These are phyloP conservation scores for Eurystomus gularis DNA, from an alignment of 2,113 vertebrate genomes.

Conservation along the genomic window DNA sequence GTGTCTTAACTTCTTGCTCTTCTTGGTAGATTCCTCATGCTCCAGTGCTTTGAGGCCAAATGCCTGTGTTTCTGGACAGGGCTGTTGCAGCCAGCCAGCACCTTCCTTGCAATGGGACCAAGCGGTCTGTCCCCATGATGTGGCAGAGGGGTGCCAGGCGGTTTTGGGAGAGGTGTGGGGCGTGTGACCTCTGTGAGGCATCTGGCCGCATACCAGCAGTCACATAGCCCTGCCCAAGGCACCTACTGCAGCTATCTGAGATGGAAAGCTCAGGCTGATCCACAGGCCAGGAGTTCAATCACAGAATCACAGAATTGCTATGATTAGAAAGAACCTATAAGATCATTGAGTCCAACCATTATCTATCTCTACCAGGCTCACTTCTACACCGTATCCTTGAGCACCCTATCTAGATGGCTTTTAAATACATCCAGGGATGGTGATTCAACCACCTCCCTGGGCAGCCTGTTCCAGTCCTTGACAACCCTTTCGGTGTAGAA, in stretches of 20 bases:
- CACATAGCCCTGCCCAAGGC: not conserved
- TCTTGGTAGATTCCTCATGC: not conserved
- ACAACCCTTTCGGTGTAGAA: too few relatives aligned
- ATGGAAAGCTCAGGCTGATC: not conserved
- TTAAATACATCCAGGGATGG: too few relatives aligned
- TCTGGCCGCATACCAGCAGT: not conserved
- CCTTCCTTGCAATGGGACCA: not conserved
- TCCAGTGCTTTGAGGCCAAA: not conserved
- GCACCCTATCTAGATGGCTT: too few relatives aligned
- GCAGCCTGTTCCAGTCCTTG: too few relatives aligned
- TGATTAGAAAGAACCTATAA: too few relatives aligned
- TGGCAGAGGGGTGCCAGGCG: accelerated
- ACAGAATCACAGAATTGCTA: too few relatives aligned
- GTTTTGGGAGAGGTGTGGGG: not conserved
- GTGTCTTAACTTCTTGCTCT: conserved; percentile 4
- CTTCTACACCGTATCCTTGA: too few relatives aligned
- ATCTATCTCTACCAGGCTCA: too few relatives aligned
- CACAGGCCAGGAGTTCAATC: not conserved
- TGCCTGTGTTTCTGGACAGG: not conserved
- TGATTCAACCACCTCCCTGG: too few relatives aligned
- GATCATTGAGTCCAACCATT: too few relatives aligned
- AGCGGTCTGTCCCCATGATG: accelerated
- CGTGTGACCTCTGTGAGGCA: not conserved
- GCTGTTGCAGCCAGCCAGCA: not conserved
- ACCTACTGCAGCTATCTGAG: not conserved